Percentiles rank a stretch among this genome's conserved stretches.
Conservation (phyloP, 2,888 invertebrate species). For the Agapostemon virescens region DNA sequence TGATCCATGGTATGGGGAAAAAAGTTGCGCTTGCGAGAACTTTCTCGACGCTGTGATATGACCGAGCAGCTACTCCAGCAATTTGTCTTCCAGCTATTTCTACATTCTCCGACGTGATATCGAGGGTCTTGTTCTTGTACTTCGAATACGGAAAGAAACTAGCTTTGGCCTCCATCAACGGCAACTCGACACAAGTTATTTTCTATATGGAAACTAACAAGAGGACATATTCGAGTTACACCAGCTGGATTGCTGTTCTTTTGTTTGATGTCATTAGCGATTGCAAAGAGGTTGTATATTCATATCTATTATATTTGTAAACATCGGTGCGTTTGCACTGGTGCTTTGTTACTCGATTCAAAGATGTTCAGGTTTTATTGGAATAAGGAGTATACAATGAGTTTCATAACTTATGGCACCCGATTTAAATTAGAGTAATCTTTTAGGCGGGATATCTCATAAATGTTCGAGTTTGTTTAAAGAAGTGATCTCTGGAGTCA, state of each 20-base stretch:
- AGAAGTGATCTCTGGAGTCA: too few relatives aligned
- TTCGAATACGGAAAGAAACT: not conserved
- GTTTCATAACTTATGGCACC: too few relatives aligned
- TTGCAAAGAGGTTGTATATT: too few relatives aligned
- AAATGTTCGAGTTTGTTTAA: too few relatives aligned
- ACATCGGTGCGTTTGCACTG: not conserved
- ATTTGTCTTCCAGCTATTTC: constrained; percentile 20
- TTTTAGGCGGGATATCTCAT: too few relatives aligned
- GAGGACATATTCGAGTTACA: not conserved
- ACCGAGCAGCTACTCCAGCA: constrained; percentile 20
- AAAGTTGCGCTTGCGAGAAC: constrained; percentile 7
- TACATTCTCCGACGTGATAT: constrained; percentile 8
- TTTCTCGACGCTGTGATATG: constrained; percentile 12
- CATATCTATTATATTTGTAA: too few relatives aligned
- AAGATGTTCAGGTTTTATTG: too few relatives aligned
- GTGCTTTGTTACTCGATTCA: not conserved
- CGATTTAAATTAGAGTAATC: too few relatives aligned
- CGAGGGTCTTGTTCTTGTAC: constrained; percentile 13
- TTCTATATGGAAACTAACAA: not conserved
- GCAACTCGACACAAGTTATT: not conserved
- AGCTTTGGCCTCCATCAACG: not conserved
- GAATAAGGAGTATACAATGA: too few relatives aligned
- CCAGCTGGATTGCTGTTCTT: not conserved
- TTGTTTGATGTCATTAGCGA: not conserved
- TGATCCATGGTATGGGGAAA: not conserved